Conservation (phyloP, 2,888 invertebrate species). For the Metalampra italica region DNA sequence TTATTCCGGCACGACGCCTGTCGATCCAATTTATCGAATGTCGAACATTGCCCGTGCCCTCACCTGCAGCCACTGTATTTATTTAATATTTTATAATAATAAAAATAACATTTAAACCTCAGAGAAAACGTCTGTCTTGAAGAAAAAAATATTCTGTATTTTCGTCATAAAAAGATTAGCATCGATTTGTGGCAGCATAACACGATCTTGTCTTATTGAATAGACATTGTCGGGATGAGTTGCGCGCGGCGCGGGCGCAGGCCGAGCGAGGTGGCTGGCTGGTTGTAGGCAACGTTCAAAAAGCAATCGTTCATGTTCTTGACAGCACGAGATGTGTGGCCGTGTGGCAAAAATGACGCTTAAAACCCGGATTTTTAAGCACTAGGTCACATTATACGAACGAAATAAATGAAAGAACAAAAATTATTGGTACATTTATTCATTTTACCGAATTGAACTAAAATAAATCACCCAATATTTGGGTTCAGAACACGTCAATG, state of each 20-base stretch:
- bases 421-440: too few relatives aligned
- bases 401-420: too few relatives aligned
- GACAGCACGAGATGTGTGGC: conserved; percentile 50
- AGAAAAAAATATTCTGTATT: conserved; percentile 20
- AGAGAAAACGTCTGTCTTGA: conserved; percentile 13
- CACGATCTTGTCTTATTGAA: conserved; percentile 44
- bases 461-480: too few relatives aligned
- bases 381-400: too few relatives aligned
- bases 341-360: neutral
- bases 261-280: too few relatives aligned
- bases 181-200: conserved; percentile 39
- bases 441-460: too few relatives aligned
- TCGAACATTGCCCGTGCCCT: conserved; percentile 37
- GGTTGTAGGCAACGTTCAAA: conserved; percentile 38
- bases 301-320: conserved; percentile 53
- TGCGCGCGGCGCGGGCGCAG: conserved; percentile 13
- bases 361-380: neutral
- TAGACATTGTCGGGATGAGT: conserved; percentile 36
- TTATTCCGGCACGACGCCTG: conserved; percentile 34
- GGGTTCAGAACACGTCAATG: too few relatives aligned
- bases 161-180: conserved; percentile 32
- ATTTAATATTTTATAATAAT: conserved; percentile 26
- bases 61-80: conserved; percentile 41
- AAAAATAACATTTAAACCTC: conserved; percentile 29
- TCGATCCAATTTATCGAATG: conserved; percentile 50